Base-by-base conservation (phyloP, 1,140 invertebrate species). In the Drosophila arizonae region DNA sequence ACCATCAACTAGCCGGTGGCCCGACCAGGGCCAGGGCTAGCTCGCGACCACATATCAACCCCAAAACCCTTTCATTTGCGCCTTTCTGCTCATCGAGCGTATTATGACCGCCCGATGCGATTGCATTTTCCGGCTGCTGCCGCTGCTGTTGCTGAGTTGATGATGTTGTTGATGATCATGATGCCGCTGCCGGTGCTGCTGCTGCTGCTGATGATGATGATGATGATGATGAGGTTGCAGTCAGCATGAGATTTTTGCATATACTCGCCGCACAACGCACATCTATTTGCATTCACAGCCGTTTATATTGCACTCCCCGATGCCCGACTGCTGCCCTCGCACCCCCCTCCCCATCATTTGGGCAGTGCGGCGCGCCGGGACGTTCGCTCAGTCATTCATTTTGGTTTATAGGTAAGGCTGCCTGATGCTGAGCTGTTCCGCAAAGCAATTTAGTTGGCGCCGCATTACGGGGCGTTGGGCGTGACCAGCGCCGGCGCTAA, bases 371-470 rank as follows among this genome's bases (percentile, higher is more conserved):
- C 43, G 15, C n/a, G 5, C 8, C 24, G 17, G 48, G 58, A 28
- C 57, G 24, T 33, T 51, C 65, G 64, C 72, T 60, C 72, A 82
- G 79, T 75, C 81, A 86, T 85, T 86, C 82, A 85, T 86, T 78
- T 86, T 64, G 81, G 78, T 85, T 86, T 81, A 81, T 86, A 78
- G 74, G 70, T 72, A 78, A 71, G 62, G 74, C 43, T 48, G 66
- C 51, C 54, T 17, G 50, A 41, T 24, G 46, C 61, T 74, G 57
- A 69, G 66, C 77, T 66, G 66, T 74, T 66, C 36, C 36, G 70
- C 63, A 81, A 86, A 86, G 82, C 81, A 86, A 86, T 86, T 87
- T 76, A 67, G 75, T 72, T 81, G 72, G 58, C 54, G 73, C 72
- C 66, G 65, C 65, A 72, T 67, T 54, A 54, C 48, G 55, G 65